Evolutionary conservation across 2,888 invertebrate species (phyloP).

Genomic region (Tinea semifulvella): DNA sequence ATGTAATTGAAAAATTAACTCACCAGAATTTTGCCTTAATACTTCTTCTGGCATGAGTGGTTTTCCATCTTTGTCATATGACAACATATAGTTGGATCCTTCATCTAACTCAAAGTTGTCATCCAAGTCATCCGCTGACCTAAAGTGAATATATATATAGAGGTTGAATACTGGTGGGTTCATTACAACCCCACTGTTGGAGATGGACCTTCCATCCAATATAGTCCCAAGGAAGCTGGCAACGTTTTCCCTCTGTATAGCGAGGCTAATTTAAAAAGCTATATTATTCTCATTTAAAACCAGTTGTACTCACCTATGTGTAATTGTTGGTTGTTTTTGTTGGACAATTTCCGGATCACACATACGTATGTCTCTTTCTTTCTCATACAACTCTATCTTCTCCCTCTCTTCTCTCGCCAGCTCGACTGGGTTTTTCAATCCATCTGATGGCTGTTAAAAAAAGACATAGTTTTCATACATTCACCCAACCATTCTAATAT

Average conservation of each 20-base stretch:
- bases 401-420: slow-evolving; percentile 81
- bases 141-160: slow-evolving; percentile 25
- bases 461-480: too few relatives aligned
- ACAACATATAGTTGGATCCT: slow-evolving; percentile 53
- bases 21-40: slow-evolving; percentile 47
- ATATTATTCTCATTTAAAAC: too few relatives aligned
- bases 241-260: too few relatives aligned
- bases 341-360: slow-evolving; percentile 42
- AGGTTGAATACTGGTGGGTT: too few relatives aligned
- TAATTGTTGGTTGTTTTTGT: slow-evolving; percentile 1
- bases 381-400: slow-evolving; percentile 79
- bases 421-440: slow-evolving; percentile 85
- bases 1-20: slow-evolving; percentile 22
- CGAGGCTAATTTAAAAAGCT: too few relatives aligned
- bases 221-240: too few relatives aligned
- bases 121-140: slow-evolving; percentile 87
- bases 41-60: slow-evolving; percentile 49
- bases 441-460: slow-evolving; percentile 82
- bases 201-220: too few relatives aligned
- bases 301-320: slow-evolving; percentile 1
- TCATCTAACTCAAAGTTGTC: slow-evolving; percentile 77
- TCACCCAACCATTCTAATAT: too few relatives aligned
- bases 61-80: slow-evolving; percentile 60
- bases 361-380: slow-evolving; percentile 83
- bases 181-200: too few relatives aligned